A percentile compares a stretch with the other conserved stretches of the same genome.
phyloP scores from a whole-genome alignment of 2,888 invertebrate species.

The Cephus pygmeus region DNA sequence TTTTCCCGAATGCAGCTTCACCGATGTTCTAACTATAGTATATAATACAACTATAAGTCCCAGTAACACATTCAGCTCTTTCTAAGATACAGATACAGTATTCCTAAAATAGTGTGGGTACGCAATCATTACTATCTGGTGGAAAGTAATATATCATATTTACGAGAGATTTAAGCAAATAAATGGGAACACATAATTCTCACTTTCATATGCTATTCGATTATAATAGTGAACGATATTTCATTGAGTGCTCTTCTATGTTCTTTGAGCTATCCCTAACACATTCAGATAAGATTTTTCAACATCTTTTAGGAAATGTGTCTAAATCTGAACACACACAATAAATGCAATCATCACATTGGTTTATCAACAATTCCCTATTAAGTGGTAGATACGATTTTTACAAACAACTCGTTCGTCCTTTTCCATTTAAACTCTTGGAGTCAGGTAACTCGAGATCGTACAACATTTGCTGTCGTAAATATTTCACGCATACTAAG shows the following conservation, averaged over 20 bases:
- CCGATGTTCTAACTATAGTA: neutral
- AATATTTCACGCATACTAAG: neutral
- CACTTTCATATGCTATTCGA: neutral
- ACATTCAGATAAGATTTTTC: neutral
- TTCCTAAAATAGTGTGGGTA: neutral
- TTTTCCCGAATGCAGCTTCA: neutral
- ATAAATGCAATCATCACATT: neutral
- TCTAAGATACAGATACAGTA: neutral
- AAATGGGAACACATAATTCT: neutral
- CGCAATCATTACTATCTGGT: neutral
- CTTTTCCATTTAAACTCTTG: neutral
- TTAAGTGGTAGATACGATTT: neutral
- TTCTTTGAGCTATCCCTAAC: neutral
- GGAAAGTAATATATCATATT: neutral
- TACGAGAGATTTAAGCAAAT: too few relatives aligned
- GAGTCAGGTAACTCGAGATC: neutral
- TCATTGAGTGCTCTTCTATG: neutral
- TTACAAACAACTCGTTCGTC: neutral
- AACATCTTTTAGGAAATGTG: neutral
- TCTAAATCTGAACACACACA: neutral
- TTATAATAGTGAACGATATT: neutral
- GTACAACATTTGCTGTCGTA: neutral
- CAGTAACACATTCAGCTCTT: neutral
- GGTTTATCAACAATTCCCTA: neutral
- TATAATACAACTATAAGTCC: neutral